These are phyloP conservation scores for Synchiropus splendidus DNA, from an alignment of 2,113 vertebrate genomes.

Conservation along the genomic window DNA sequence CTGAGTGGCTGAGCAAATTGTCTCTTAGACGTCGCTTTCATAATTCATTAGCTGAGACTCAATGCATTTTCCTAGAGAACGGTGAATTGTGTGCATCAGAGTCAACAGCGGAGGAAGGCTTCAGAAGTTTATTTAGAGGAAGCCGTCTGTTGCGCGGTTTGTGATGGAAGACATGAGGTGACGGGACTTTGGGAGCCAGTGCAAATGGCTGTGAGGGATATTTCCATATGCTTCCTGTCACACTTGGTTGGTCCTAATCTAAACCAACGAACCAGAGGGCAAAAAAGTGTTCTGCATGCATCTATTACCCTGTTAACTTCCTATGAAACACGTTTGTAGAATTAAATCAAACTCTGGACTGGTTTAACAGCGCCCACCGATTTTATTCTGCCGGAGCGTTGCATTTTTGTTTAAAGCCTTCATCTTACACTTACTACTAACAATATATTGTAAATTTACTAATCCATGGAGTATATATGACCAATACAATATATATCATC, in stretches of 20 bases:
- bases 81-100: conserved; percentile 18
- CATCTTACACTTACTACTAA: no score
- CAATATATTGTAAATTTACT: no score
- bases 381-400: no score
- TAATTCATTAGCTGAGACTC: conserved; percentile 21
- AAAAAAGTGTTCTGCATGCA: no score
- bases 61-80: conserved; percentile 25
- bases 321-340: no score
- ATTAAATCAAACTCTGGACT: no score
- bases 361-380: no score
- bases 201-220: conserved; percentile 37
- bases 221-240: conserved; percentile 42
- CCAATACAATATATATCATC: no score
- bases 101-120: conserved; percentile 34
- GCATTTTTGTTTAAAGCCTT: no score
- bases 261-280: conserved; percentile 23
- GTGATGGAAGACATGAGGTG: no score
- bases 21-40: conserved; percentile 9
- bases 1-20: conserved; percentile 10
- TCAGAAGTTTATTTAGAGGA: conserved; percentile 37
- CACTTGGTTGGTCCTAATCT: conserved; percentile 42
- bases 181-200: conserved; percentile 22
- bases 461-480: no score
- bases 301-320: no score
- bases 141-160: not conserved